Percentiles rank a stretch among this genome's conserved stretches.
Conservation (phyloP, 1,140 invertebrate species). For the Alviniconcha marisindica region DNA sequence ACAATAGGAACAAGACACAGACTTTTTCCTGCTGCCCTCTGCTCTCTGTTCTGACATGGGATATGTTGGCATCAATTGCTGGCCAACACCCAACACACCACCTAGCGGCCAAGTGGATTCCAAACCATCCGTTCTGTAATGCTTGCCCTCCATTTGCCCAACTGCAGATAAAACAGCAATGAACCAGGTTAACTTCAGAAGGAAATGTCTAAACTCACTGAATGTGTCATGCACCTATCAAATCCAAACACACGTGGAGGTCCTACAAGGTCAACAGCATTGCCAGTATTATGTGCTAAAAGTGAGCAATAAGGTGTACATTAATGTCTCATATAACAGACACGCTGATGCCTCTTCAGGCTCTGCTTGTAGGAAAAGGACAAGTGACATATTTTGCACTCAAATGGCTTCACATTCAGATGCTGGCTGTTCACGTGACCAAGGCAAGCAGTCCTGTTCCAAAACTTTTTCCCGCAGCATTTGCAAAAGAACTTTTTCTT, state of each 20-base stretch:
- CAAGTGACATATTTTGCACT: slow-evolving; percentile 19
- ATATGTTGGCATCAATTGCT: not conserved
- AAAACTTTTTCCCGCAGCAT: slow-evolving; percentile 37
- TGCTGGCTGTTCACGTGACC: slow-evolving; percentile 34
- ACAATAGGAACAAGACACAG: slow-evolving; percentile 36
- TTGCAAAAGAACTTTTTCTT: slow-evolving; percentile 33
- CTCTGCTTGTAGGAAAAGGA: slow-evolving; percentile 30
- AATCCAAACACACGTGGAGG: too few species aligned
- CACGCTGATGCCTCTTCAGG: slow-evolving; percentile 20
- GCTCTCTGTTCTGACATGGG: not conserved
- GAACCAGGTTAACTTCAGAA: slow-evolving; percentile 13
- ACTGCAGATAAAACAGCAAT: slow-evolving; percentile 21
- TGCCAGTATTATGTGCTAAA: too few species aligned
- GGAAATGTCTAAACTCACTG: too few species aligned
- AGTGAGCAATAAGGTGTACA: too few species aligned
- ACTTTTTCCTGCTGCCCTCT: slow-evolving; percentile 28
- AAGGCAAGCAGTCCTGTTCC: slow-evolving; percentile 39
- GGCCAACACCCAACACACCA: not conserved
- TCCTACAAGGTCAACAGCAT: too few species aligned
- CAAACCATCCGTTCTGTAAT: not conserved
- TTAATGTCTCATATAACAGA: not conserved
- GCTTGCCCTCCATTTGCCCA: not conserved
- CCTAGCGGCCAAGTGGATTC: slow-evolving; percentile 3
- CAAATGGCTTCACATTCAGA: slow-evolving; percentile 35
- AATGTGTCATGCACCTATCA: too few species aligned